Evolutionary conservation across 2,113 vertebrate genomes (phyloP), one percentile per base, ranked within the genome.

Genomic region (Axis porcinus): DNA sequence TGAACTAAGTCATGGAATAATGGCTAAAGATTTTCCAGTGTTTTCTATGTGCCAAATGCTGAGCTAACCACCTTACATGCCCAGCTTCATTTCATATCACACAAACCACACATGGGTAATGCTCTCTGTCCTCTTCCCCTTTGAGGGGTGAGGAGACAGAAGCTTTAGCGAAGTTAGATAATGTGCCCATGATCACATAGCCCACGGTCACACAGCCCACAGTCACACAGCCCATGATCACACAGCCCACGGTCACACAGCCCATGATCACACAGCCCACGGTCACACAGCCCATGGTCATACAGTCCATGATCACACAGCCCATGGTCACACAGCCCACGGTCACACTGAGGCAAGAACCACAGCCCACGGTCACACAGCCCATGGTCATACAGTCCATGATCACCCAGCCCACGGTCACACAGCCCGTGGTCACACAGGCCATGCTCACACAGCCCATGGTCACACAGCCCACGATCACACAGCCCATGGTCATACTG

Each of bases 381-480:
- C 50, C 11, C 14, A 47, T 0, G 6, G 0, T 45, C 36, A 25
- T 27, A 28, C 10, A 10, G 30, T 4, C 33, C 64, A 11, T 2
- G 1, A 0, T 62, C 28, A 62, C 28, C 7, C 13, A 0, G 12
- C 1, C 43, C 43, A 45, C 7, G 43, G 5, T 45, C 6, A 45
- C 5, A 45, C 43, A 45, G 43, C 1, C 43, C 43, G 7, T 1
- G 6, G 1, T 43, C 43, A 43, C 43, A 43, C 6, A 43, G 23
- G 50, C 11, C 14, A 47, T 0, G 13, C 0, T 45, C 36, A 25
- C 30, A 28, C 7, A 10, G 30, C 9, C 33, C 64, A 11, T 1
- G 1, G 0, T 62, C 13, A 62, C 13, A 15, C 13, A 0, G 23
- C 55, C 8, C 14, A 47, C 0, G 13, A 0, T 45, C 36, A 25